A percentile compares a stretch with the other conserved stretches of the same genome.
Evolutionary conservation across 2,113 vertebrate species (phyloP).

Genomic region (Coptodon bakossiorum): DNA sequence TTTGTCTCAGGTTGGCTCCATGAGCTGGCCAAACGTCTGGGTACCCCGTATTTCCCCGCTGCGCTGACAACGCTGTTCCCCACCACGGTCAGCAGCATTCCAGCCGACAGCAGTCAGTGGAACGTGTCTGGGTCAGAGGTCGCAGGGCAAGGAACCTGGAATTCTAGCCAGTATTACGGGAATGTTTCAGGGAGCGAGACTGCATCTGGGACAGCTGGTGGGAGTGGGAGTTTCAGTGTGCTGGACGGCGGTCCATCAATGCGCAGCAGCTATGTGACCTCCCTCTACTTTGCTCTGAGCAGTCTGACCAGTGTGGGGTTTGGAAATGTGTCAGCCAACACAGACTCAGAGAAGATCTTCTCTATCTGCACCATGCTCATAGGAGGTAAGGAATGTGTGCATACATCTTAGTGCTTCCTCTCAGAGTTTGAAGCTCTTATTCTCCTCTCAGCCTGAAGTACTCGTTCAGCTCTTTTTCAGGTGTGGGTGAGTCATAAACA

Average conservation of each 20-base stretch:
- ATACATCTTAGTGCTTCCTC: not conserved
- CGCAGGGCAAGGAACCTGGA: slow-evolving; percentile 43
- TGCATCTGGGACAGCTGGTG: not conserved
- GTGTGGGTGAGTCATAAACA: not conserved
- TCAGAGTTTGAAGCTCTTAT: not conserved
- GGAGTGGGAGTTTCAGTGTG: not conserved
- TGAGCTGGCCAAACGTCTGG: slow-evolving; percentile 76
- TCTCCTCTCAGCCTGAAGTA: not conserved
- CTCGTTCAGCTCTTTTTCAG: not conserved
- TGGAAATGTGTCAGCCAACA: slow-evolving; percentile 81
- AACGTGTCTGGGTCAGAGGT: slow-evolving; percentile 52
- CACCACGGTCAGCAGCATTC: slow-evolving; percentile 22
- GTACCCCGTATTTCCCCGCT: slow-evolving; percentile 67
- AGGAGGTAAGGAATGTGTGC: slow-evolving; percentile 64
- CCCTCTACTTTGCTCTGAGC: slow-evolving; percentile 80
- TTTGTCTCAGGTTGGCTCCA: slow-evolving; percentile 73
- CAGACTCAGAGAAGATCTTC: slow-evolving; percentile 81
- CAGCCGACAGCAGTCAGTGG: slow-evolving; percentile 59
- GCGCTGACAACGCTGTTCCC: slow-evolving; percentile 36
- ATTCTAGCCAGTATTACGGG: slow-evolving; percentile 62
- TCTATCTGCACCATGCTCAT: slow-evolving; percentile 83
- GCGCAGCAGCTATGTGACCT: slow-evolving; percentile 79
- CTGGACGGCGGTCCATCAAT: slow-evolving; percentile 69
- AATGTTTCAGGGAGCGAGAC: slow-evolving; percentile 19
- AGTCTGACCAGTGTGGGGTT: slow-evolving; percentile 81